phyloP scores from a whole-genome alignment of 2,888 invertebrate genomes.

The Drosophila siamana region DNA sequence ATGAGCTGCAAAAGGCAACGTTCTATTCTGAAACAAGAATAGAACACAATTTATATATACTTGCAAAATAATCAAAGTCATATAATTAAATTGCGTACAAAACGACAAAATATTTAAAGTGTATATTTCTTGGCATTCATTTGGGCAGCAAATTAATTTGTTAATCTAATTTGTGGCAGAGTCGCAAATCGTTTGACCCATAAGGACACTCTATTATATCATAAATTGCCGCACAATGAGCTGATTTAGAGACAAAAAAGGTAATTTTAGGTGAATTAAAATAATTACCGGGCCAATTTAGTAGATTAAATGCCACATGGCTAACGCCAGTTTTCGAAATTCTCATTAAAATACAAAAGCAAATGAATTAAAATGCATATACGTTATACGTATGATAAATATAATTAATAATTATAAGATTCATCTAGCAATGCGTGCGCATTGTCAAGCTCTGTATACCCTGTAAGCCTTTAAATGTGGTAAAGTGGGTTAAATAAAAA shows the following conservation, averaged over 20 bases:
- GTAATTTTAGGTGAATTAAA: conserved; percentile 42
- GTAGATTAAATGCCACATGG: conserved; percentile 67
- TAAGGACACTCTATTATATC: conserved; percentile 8
- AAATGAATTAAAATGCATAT: conserved; percentile 50
- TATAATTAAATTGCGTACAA: conserved; percentile 34
- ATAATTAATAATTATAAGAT: conserved; percentile 59
- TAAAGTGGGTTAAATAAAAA: too few relatives aligned
- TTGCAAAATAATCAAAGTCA: conserved; percentile 25
- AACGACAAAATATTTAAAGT: not conserved
- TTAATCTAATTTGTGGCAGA: not conserved
- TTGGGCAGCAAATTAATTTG: not conserved
- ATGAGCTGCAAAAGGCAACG: conserved; percentile 76
- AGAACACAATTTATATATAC: conserved; percentile 5
- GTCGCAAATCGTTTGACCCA: not conserved
- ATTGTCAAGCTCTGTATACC: conserved; percentile 17
- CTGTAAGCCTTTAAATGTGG: not conserved
- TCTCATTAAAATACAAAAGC: conserved; percentile 44
- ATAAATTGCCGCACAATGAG: conserved; percentile 14
- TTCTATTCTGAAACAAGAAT: not conserved
- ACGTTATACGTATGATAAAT: conserved; percentile 43
- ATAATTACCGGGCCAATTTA: conserved; percentile 53
- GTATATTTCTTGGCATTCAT: conserved; percentile 3
- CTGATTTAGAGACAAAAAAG: conserved; percentile 10
- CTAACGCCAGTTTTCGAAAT: conserved; percentile 38
- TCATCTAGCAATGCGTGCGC: conserved; percentile 32